phyloP scores from a whole-genome alignment of 2,888 invertebrate species.

The Tyria jacobaeae region DNA sequence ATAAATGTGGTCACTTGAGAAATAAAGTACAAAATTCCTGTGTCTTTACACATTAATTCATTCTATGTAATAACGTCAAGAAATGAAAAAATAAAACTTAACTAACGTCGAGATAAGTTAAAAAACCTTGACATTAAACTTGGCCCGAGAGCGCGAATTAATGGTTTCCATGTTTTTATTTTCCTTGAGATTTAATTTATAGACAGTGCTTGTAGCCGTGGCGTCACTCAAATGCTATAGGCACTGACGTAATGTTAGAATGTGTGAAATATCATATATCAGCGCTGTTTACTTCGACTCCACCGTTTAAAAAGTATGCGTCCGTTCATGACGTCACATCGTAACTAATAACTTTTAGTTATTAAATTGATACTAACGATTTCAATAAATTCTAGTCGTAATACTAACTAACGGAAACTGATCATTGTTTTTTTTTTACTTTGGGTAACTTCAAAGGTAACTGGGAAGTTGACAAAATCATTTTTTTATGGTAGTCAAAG shows the following conservation, averaged over 20 bases:
- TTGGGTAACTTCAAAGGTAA: constrained; percentile 18
- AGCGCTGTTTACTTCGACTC: constrained; percentile 73
- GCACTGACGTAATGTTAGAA: constrained; percentile 79
- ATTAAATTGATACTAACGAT: constrained; percentile 29
- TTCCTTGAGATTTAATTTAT: constrained; percentile 87
- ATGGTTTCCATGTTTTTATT: constrained; percentile 87
- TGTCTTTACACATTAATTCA: constrained; percentile 70
- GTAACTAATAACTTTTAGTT: constrained; percentile 39
- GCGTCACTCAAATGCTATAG: constrained; percentile 81
- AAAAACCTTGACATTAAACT: constrained; percentile 87
- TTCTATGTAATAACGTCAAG: constrained; percentile 76
- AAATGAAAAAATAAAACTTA: constrained; percentile 79
- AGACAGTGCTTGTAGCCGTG: constrained; percentile 75
- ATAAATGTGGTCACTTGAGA: constrained; percentile 32
- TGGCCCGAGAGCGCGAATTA: constrained; percentile 86
- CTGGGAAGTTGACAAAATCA: not conserved
- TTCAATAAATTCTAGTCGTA: constrained; percentile 20
- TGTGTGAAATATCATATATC: constrained; percentile 83
- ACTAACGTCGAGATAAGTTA: constrained; percentile 84
- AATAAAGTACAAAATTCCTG: constrained; percentile 56
- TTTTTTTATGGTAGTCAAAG: not conserved
- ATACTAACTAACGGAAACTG: constrained; percentile 23
- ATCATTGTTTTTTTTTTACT: constrained; percentile 25
- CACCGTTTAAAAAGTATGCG: constrained; percentile 71
- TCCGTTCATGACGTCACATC: constrained; percentile 68